A percentile compares a stretch with the other conserved stretches of the same genome.
These are phyloP conservation scores for Sylvia borin DNA, from an alignment of 2,797 vertebrate species.

Conservation along the genomic window DNA sequence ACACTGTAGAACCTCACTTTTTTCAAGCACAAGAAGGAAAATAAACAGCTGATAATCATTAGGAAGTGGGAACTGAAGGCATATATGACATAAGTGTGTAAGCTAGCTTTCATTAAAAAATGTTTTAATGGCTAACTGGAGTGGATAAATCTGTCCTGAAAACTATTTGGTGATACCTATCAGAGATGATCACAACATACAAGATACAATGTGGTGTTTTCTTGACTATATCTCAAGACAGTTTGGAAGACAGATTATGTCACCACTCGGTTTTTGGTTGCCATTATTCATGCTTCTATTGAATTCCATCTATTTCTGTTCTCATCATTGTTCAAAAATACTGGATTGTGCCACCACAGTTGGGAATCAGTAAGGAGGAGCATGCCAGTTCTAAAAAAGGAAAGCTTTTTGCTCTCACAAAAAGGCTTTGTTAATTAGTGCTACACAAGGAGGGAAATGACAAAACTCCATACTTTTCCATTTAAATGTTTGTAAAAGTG, in stretches of 20 bases:
- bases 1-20: not conserved
- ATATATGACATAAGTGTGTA: constrained; percentile 6
- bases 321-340: constrained; percentile 67
- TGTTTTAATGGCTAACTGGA: not conserved
- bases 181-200: constrained; percentile 32
- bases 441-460: constrained; percentile 43
- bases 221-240: constrained; percentile 34
- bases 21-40: constrained; percentile 2
- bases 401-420: constrained; percentile 55
- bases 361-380: constrained; percentile 51
- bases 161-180: constrained; percentile 51
- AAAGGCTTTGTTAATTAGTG: constrained; percentile 58
- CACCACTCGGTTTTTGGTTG: constrained; percentile 30
- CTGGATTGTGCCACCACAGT: constrained; percentile 61
- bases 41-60: constrained; percentile 52
- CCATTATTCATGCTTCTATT: constrained; percentile 55
- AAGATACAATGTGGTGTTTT: constrained; percentile 20
- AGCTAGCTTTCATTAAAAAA: constrained; percentile 30
- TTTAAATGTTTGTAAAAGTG: constrained; percentile 61
- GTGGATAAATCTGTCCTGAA: constrained; percentile 44
- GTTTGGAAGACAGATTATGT: constrained; percentile 60
- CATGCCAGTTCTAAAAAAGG: constrained; percentile 63
- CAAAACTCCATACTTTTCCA: constrained; percentile 53
- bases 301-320: constrained; percentile 67
- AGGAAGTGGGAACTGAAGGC: constrained; percentile 22